phyloP scores from a whole-genome alignment of 2,888 invertebrate species.

The Onchidella celtica region DNA sequence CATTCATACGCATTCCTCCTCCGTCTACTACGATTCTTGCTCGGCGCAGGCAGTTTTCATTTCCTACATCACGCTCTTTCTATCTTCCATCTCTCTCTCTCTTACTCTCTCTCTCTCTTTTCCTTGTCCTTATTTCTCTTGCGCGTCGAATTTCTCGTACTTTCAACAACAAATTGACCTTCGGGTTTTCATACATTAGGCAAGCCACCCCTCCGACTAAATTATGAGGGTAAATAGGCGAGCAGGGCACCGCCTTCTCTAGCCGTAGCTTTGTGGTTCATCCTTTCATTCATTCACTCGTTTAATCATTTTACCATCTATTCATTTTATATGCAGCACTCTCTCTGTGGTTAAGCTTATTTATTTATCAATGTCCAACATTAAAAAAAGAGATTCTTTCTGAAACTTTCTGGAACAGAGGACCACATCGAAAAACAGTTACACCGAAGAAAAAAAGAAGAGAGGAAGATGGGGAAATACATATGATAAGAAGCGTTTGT shows the following conservation, averaged over 20 bases:
- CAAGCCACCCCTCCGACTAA: neutral
- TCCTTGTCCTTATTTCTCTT: slow-evolving; percentile 13
- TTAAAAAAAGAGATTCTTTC: too few species aligned
- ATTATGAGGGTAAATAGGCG: neutral
- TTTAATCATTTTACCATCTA: neutral
- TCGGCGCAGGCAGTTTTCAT: too few species aligned
- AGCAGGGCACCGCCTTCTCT: slow-evolving; percentile 3
- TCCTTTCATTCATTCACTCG: slow-evolving; percentile 22
- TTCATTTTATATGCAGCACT: too few species aligned
- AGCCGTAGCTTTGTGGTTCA: neutral
- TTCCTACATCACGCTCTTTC: slow-evolving; percentile 22
- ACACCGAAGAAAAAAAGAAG: too few species aligned
- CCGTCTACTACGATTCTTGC: too few species aligned
- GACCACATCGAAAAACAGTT: too few species aligned
- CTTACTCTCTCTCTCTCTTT: slow-evolving; percentile 18
- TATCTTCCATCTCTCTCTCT: slow-evolving; percentile 5
- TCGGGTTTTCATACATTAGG: neutral
- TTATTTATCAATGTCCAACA: too few species aligned
- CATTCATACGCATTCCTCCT: neutral
- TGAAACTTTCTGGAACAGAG: too few species aligned
- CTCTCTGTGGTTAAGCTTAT: too few species aligned
- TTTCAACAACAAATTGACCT: neutral
- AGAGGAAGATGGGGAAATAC: too few species aligned
- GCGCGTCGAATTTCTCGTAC: neutral
- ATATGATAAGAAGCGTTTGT: too few species aligned